Conservation (phyloP, 2,888 invertebrate genomes). For the Drosophila stalkeri region DNA sequence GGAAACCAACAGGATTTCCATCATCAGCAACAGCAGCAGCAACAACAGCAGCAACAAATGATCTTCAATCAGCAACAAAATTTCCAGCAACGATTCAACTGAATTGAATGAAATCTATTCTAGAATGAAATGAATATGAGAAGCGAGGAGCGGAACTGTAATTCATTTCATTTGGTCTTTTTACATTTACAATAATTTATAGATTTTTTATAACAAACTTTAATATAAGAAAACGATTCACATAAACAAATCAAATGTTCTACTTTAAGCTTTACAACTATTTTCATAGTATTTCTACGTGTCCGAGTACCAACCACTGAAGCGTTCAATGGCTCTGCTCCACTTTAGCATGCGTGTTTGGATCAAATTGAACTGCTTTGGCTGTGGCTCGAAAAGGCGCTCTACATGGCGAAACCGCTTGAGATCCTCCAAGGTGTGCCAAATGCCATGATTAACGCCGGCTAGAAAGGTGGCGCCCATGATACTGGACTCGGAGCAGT, state of each 20-base stretch:
- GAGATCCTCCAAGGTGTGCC: conserved; percentile 90
- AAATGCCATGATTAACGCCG: conserved; percentile 92
- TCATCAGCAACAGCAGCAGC: conserved; percentile 90
- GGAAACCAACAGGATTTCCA: conserved; percentile 86
- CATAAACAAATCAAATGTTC: conserved; percentile 7
- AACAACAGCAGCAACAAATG: conserved; percentile 88
- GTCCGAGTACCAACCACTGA: conserved; percentile 82
- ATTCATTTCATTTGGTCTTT: background rate
- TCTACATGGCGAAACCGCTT: conserved; percentile 87
- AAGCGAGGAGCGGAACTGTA: background rate
- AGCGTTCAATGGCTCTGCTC: conserved; percentile 81
- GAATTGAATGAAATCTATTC: conserved; percentile 45
- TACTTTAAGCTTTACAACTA: conserved; percentile 1
- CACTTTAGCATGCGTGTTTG: conserved; percentile 75
- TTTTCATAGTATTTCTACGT: conserved; percentile 6
- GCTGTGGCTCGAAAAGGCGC: conserved; percentile 87
- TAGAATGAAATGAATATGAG: background rate
- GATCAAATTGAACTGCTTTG: conserved; percentile 67
- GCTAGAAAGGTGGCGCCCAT: conserved; percentile 95
- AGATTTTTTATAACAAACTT: conserved; percentile 21
- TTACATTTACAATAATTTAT: conserved; percentile 23
- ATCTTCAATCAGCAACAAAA: conserved; percentile 89
- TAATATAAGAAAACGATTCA: conserved; percentile 25
- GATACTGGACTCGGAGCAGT: conserved; percentile 92
- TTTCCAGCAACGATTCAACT: conserved; percentile 89